Conservation (phyloP, 2,888 invertebrate genomes). For the Lasioglossum leucozonium region DNA sequence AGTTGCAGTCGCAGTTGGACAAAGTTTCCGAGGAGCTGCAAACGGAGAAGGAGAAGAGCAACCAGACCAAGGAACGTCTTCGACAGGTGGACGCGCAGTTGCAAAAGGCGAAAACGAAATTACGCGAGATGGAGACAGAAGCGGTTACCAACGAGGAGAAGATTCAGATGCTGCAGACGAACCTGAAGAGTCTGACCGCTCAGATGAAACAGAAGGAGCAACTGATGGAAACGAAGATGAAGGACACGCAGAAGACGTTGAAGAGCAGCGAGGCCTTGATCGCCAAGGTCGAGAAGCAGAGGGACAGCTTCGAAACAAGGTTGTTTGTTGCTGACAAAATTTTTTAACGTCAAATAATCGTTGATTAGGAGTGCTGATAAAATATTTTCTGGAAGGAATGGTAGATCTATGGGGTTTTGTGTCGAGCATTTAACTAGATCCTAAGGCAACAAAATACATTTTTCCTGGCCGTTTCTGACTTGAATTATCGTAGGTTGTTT, state of each 20-base stretch:
- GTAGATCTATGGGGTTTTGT: neutral
- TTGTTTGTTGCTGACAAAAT: constrained; percentile 49
- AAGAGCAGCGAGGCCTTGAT: constrained; percentile 73
- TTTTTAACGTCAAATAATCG: neutral
- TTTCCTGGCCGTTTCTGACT: constrained; percentile 18
- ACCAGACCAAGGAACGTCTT: constrained; percentile 67
- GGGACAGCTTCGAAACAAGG: constrained; percentile 76
- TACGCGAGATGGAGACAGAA: constrained; percentile 73
- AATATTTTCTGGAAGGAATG: neutral
- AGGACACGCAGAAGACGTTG: constrained; percentile 74
- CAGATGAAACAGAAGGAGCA: constrained; percentile 76
- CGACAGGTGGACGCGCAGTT: constrained; percentile 66
- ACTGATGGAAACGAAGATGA: constrained; percentile 64
- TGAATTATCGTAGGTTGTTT: constrained; percentile 66
- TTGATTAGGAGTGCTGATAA: neutral
- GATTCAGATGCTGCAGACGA: constrained; percentile 69
- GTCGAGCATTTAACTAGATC: neutral
- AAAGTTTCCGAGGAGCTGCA: constrained; percentile 62
- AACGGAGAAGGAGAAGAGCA: constrained; percentile 64
- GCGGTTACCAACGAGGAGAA: constrained; percentile 65
- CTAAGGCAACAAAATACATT: neutral
- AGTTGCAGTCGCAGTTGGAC: constrained; percentile 62
- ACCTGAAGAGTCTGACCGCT: constrained; percentile 67
- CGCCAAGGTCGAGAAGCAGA: constrained; percentile 76
- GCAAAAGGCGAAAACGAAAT: constrained; percentile 66